phyloP scores from a whole-genome alignment of 2,113 vertebrate genomes.

The Etheostoma spectabile region DNA sequence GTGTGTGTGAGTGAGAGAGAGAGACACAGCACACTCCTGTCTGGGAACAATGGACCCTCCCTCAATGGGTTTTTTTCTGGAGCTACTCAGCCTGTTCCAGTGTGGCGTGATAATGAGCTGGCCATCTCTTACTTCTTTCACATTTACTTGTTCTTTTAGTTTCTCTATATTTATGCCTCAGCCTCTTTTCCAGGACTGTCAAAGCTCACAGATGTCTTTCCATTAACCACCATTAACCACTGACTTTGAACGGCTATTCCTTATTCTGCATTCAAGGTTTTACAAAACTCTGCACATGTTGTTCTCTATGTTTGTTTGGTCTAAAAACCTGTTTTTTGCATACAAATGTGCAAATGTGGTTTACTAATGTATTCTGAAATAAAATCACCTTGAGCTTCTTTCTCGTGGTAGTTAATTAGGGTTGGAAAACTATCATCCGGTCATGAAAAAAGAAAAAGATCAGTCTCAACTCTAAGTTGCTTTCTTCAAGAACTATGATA shows the following conservation, averaged over 20 bases:
- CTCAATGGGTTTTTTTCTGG: slow-evolving; percentile 82
- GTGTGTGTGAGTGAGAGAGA: slow-evolving; percentile 32
- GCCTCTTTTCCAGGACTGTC: slow-evolving; percentile 18
- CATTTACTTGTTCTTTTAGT: slow-evolving; percentile 42
- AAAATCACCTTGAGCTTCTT: neutral
- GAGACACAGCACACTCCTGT: slow-evolving; percentile 57
- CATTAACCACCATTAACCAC: neutral
- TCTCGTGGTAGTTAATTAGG: neutral
- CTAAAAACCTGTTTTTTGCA: slow-evolving; percentile 22
- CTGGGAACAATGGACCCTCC: slow-evolving; percentile 71
- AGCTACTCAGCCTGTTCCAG: slow-evolving; percentile 76
- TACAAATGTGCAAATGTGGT: slow-evolving; percentile 31
- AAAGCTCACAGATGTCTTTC: slow-evolving; percentile 34
- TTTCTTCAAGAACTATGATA: neutral
- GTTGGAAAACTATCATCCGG: slow-evolving; percentile 1
- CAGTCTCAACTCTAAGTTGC: neutral
- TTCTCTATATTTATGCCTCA: slow-evolving; percentile 33
- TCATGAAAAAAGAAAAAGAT: neutral
- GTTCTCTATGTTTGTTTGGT: slow-evolving; percentile 18
- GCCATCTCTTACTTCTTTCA: slow-evolving; percentile 49
- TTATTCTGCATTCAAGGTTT: slow-evolving; percentile 3
- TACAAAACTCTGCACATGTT: neutral
- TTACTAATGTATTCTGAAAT: slow-evolving; percentile 3
- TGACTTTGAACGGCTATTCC: neutral
- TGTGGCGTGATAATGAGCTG: slow-evolving; percentile 54